Conservation (phyloP, 1,140 invertebrate genomes). For the Drosophila lacteicornis region DNA sequence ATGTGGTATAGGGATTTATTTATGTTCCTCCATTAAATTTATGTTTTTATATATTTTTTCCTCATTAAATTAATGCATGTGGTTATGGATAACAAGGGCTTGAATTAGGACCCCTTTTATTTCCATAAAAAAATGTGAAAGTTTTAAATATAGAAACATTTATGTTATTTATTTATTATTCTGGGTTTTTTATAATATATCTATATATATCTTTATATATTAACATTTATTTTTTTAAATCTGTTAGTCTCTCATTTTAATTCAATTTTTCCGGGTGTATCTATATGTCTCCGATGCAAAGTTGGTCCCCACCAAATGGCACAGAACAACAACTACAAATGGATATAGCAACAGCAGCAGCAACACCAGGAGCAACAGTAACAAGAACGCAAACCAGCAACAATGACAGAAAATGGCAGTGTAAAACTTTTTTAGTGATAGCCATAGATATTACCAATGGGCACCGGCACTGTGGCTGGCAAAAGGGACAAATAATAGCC, state of each 20-base stretch:
- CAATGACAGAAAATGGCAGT: slow-evolving; percentile 77
- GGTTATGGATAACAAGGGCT: too few relatives aligned
- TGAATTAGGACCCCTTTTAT: too few relatives aligned
- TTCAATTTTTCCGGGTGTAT: not conserved
- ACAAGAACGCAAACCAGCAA: slow-evolving; percentile 42
- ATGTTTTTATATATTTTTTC: too few relatives aligned
- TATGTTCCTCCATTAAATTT: not conserved
- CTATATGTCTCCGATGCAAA: slow-evolving; percentile 5
- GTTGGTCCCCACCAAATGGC: slow-evolving; percentile 42
- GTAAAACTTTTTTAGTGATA: slow-evolving; percentile 72
- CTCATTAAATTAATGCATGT: too few relatives aligned
- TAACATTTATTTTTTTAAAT: not conserved
- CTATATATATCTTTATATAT: not conserved
- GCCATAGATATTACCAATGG: slow-evolving; percentile 52
- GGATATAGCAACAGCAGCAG: slow-evolving; percentile 13
- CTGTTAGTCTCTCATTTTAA: not conserved
- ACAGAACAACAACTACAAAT: slow-evolving; percentile 19
- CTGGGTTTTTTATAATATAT: not conserved
- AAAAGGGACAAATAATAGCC: not conserved
- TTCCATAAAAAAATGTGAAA: too few relatives aligned
- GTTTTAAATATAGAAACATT: too few relatives aligned
- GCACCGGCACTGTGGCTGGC: slow-evolving; percentile 25
- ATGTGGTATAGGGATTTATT: too few relatives aligned
- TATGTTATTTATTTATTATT: too few relatives aligned
- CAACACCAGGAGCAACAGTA: slow-evolving; percentile 37